These are phyloP conservation scores for Geophilus truncorum DNA, from an alignment of 2,888 invertebrate species.

Conservation along the genomic window DNA sequence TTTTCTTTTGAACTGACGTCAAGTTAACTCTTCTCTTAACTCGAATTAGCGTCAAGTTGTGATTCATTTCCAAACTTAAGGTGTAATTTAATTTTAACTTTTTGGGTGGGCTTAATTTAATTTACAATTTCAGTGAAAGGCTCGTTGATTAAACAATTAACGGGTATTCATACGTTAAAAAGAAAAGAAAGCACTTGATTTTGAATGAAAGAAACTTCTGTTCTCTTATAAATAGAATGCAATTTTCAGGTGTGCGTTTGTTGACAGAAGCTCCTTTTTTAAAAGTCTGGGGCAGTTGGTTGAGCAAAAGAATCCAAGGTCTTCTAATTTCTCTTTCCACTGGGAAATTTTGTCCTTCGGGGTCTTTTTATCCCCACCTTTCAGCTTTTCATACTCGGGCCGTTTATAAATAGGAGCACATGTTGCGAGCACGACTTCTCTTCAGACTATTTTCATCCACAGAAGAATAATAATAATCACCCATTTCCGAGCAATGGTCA, in stretches of 20 bases:
- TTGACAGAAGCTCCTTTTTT: not conserved
- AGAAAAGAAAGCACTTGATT: not conserved
- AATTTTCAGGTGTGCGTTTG: constrained; percentile 9
- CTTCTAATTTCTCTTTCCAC: not conserved
- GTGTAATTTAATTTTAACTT: not conserved
- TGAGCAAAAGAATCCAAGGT: constrained; percentile 20
- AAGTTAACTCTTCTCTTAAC: not conserved
- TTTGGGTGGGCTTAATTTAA: not conserved
- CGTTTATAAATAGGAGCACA: not conserved
- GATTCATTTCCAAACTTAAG: not conserved
- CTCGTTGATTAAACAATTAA: not conserved
- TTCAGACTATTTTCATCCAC: constrained; percentile 11
- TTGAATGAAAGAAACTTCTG: not conserved
- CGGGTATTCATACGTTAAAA: not conserved
- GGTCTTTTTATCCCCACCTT: not conserved
- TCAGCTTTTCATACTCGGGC: not conserved
- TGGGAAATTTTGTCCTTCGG: not conserved
- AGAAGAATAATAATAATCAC: not conserved
- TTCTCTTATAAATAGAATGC: not conserved
- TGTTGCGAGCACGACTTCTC: not conserved
- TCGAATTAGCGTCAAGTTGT: not conserved
- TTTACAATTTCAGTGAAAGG: not conserved
- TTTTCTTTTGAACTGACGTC: constrained; percentile 18
- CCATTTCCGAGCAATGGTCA: constrained; percentile 2
- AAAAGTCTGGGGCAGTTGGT: constrained; percentile 13